Evolutionary conservation across 2,113 vertebrate genomes (phyloP).

Genomic region (Dascyllus trimaculatus): DNA sequence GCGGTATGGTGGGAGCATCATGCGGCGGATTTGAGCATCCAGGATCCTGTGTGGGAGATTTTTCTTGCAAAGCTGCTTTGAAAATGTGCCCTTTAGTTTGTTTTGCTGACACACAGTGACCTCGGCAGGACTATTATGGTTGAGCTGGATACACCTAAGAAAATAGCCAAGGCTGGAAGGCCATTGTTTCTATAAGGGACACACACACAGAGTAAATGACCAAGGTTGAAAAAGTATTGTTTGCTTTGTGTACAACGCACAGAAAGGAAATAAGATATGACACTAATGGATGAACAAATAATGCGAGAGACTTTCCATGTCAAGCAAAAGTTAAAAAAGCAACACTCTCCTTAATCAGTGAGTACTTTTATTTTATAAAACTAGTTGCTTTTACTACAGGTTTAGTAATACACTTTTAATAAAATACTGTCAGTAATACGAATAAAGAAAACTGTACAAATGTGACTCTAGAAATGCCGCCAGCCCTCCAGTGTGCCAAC

Average conservation of each 20-base stretch:
- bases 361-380: conserved; percentile 84
- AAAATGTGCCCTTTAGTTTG: conserved; percentile 15
- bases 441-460: conserved; percentile 80
- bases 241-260: conserved; percentile 58
- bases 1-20: neutral
- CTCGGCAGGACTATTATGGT: conserved; percentile 50
- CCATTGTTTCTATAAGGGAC: conserved; percentile 63
- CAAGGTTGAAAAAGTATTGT: conserved; percentile 67
- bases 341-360: conserved; percentile 23
- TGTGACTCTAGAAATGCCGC: conserved; percentile 24
- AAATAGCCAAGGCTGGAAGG: conserved; percentile 68
- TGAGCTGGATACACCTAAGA: conserved; percentile 43
- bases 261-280: conserved; percentile 59
- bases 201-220: conserved; percentile 35
- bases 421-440: conserved; percentile 68
- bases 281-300: conserved; percentile 3
- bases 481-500: conserved; percentile 37
- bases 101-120: conserved; percentile 22
- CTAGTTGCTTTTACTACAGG: conserved; percentile 77
- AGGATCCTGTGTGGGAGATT: neutral
- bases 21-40: neutral
- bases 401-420: conserved; percentile 65
- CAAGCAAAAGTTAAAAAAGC: neutral
- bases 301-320: neutral
- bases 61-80: neutral